These are phyloP conservation scores for Meteorus sp. DNA, from an alignment of 1,140 invertebrate species.

Conservation along the genomic window DNA sequence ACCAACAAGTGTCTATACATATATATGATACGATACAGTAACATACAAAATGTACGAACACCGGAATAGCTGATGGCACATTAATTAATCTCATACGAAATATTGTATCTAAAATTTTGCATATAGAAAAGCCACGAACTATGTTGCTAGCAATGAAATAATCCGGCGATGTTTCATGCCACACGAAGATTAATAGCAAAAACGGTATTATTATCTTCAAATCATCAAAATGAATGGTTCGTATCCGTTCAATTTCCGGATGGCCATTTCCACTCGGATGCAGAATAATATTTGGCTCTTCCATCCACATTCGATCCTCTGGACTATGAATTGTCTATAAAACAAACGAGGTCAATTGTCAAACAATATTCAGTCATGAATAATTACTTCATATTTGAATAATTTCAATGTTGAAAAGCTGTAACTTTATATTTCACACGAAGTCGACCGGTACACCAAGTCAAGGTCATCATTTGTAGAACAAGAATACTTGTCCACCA, in stretches of 20 bases:
- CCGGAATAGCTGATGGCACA: constrained; percentile 8
- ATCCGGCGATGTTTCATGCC: constrained; percentile 38
- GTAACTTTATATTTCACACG: constrained; percentile 42
- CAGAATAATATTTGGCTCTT: constrained; percentile 33
- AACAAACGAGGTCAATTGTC: background rate
- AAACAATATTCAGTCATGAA: background rate
- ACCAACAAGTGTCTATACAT: background rate
- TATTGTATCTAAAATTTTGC: constrained; percentile 36
- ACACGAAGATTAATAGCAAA: constrained; percentile 38
- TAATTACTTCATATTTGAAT: background rate
- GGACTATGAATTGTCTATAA: constrained; percentile 47
- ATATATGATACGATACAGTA: constrained; percentile 31
- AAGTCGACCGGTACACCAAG: constrained; percentile 44
- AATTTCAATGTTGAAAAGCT: background rate
- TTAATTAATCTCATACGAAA: constrained; percentile 33
- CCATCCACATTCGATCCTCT: constrained; percentile 45
- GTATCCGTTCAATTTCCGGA: constrained; percentile 42
- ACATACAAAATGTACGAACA: constrained; percentile 13
- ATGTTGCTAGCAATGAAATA: constrained; percentile 27
- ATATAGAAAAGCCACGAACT: constrained; percentile 33
- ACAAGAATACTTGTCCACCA: constrained; percentile 42
- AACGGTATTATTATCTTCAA: constrained; percentile 36
- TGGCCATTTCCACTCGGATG: constrained; percentile 40
- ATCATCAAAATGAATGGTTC: constrained; percentile 40
- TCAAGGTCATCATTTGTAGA: constrained; percentile 41